Evolutionary conservation across 2,888 invertebrate species (phyloP).

Genomic region (Cephus pulcher): DNA sequence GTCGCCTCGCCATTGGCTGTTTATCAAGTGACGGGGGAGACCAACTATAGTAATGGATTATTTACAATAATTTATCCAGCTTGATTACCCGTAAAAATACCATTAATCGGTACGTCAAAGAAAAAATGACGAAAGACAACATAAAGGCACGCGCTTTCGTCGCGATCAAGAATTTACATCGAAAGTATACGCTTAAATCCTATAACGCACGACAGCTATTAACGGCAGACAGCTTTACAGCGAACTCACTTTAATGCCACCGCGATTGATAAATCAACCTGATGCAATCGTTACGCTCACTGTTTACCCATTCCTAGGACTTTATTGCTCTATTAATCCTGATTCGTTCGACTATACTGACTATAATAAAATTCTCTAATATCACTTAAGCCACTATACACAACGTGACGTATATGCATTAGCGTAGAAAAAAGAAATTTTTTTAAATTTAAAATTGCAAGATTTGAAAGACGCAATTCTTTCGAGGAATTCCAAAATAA

Average conservation of each 20-base stretch:
- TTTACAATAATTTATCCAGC: not conserved
- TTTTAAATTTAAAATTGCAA: not conserved
- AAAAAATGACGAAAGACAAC: not conserved
- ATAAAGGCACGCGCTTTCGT: not conserved
- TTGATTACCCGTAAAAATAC: not conserved
- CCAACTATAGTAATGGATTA: not conserved
- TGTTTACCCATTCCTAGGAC: constrained; percentile 16
- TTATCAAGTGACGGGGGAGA: too few species aligned
- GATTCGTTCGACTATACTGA: constrained; percentile 10
- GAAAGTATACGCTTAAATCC: not conserved
- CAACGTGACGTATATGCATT: not conserved
- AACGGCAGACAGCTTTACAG: constrained; percentile 9
- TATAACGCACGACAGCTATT: not conserved
- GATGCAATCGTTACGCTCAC: constrained; percentile 14
- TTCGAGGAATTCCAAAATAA: not conserved
- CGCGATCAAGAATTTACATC: not conserved
- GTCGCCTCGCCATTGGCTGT: too few species aligned
- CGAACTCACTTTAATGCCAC: constrained; percentile 16
- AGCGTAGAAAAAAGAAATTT: not conserved
- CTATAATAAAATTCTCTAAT: constrained; percentile 20
- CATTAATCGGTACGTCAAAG: not conserved
- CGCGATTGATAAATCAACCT: constrained; percentile 23
- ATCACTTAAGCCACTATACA: constrained; percentile 12
- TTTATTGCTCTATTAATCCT: constrained; percentile 14
- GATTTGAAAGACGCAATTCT: not conserved